Percentiles rank a stretch among this genome's conserved stretches.
These are phyloP conservation scores for Poecilia velifera DNA, from an alignment of 2,797 vertebrate genomes.

Conservation along the genomic window DNA sequence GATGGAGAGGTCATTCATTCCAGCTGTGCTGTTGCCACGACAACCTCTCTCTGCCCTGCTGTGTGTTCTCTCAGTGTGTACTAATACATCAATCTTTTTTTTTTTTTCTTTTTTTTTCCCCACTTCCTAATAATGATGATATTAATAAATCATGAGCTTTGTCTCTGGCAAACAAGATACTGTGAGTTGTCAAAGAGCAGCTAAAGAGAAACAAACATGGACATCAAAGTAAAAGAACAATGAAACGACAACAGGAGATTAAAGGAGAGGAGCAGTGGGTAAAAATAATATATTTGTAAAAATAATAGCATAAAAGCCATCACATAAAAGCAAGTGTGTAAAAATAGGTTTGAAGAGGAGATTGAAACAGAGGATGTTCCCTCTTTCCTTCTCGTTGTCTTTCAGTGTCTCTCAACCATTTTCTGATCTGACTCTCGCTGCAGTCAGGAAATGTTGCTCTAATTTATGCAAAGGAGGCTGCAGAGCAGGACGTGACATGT, in stretches of 20 bases:
- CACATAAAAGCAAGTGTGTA: slow-evolving; percentile 40
- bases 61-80: background rate
- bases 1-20: slow-evolving; percentile 29
- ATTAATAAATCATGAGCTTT: slow-evolving; percentile 26
- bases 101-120: background rate
- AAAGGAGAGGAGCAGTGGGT: slow-evolving; percentile 33
- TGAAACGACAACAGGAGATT: slow-evolving; percentile 22
- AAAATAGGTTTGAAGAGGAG: slow-evolving; percentile 56
- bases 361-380: slow-evolving; percentile 17
- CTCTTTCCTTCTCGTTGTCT: slow-evolving; percentile 9
- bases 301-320: slow-evolving; percentile 61
- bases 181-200: slow-evolving; percentile 20
- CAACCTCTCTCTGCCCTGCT: slow-evolving; percentile 35
- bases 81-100: background rate
- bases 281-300: slow-evolving; percentile 65
- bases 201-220: slow-evolving; percentile 23
- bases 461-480: slow-evolving; percentile 74
- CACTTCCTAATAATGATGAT: background rate
- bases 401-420: slow-evolving; percentile 26
- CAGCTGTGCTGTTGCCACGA: slow-evolving; percentile 52
- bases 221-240: slow-evolving; percentile 50
- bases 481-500: slow-evolving; percentile 76
- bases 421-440: slow-evolving; percentile 51
- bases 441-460: slow-evolving; percentile 67
- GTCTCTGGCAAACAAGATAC: slow-evolving; percentile 20